Evolutionary conservation across 1,140 invertebrate species (phyloP), one percentile per base, ranked within the genome.

Genomic region (Ceratoteleas bidentatus): DNA sequence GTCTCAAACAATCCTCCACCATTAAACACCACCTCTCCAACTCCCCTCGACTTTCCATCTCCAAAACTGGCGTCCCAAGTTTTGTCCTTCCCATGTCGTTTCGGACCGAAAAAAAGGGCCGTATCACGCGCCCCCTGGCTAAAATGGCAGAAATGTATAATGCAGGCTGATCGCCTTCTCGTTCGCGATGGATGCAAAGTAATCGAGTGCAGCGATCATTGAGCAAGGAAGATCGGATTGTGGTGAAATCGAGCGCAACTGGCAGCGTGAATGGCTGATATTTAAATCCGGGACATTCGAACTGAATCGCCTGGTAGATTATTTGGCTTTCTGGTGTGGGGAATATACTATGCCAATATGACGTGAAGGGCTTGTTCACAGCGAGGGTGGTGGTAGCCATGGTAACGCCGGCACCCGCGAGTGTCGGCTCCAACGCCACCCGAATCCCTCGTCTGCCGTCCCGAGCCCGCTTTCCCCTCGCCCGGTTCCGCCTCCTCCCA

Each of bases 331-430:
- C 89, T 87, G 90, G 89, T 89, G 88, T 88, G 87, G 87, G 88
- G 88, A 91, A 91, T 91, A 90, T 90, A 89, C 88, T 90, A 88
- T 90, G 88, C 90, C 90, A 91, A 91, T 91, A 91, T 91, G 88
- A 91, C 87, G 90, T 90, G 84, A 90, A 91, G 90, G 89, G 90
- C 88, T 91, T 91, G 90, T 91, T 91, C 90, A 91, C 90, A 91
- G 89, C 90, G 90, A 88, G 88, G 86, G 88, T 89, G 92, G 92
- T 93, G 91, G 93, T 93, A 88, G 91, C 90, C 90, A 93, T 92
- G 92, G 92, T 88, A 90, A 93, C 93, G 89, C 88, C 92, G 92
- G 92, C 93, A 93, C 92, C 92, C 90, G 91, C 92, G 89, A 93
- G 93, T 92, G 93, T 93, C 93, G 93, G 88, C 92, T 92, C 92